A percentile compares a stretch with the other conserved stretches of the same genome.
Evolutionary conservation across 1,140 invertebrate species (phyloP).

Genomic region (Plutomurus gul): DNA sequence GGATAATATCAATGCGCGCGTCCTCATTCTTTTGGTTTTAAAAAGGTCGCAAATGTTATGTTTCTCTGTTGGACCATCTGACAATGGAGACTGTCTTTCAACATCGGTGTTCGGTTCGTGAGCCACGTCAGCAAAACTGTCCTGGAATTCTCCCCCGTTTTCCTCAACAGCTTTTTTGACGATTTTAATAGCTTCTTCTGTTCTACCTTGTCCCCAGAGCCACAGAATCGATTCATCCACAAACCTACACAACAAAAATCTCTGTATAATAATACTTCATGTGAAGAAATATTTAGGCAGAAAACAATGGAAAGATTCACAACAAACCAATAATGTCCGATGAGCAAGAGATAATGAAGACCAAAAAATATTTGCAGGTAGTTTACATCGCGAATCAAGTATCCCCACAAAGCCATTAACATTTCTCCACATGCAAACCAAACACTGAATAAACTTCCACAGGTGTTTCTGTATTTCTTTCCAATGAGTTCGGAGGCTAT

Average conservation of each 20-base stretch:
- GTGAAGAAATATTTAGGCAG: background rate
- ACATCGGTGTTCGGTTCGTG: background rate
- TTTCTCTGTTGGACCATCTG: background rate
- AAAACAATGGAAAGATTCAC: background rate
- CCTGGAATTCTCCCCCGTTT: constrained; percentile 64
- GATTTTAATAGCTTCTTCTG: constrained; percentile 71
- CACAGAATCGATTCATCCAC: constrained; percentile 84
- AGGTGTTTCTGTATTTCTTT: constrained; percentile 36
- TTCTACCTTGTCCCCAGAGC: constrained; percentile 77
- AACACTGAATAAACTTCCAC: constrained; percentile 48
- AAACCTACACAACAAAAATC: constrained; percentile 63
- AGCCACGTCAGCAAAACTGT: background rate
- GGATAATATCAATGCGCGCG: constrained; percentile 78
- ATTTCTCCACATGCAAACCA: constrained; percentile 44
- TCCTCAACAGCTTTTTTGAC: constrained; percentile 71
- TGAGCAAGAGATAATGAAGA: constrained; percentile 70
- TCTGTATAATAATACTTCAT: constrained; percentile 65
- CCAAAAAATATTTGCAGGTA: constrained; percentile 79
- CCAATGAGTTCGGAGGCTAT: constrained; percentile 52
- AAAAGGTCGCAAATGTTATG: constrained; percentile 66
- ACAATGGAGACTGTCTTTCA: background rate
- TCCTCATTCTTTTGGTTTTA: constrained; percentile 75
- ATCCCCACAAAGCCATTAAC: constrained; percentile 66
- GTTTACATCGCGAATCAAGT: constrained; percentile 73
- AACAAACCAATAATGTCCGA: constrained; percentile 73